Percentiles rank a stretch among this genome's conserved stretches.
Evolutionary conservation across 2,113 vertebrate species (phyloP).

Genomic region (Triplophysa rosa): DNA sequence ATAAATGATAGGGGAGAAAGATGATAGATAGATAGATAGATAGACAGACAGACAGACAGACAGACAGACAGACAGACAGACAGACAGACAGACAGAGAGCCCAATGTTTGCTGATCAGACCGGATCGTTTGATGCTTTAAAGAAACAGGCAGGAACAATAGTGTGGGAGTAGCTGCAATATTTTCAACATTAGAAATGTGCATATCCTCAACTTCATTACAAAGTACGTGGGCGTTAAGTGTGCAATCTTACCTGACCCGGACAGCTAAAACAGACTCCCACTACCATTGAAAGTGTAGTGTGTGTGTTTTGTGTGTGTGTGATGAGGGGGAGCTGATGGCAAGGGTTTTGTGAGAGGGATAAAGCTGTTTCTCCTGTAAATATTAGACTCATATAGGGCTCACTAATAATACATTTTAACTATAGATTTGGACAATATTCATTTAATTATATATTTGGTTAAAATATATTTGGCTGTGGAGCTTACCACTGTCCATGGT

Average conservation of each 20-base stretch:
- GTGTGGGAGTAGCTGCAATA: slow-evolving; percentile 5
- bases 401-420: not conserved
- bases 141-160: slow-evolving; percentile 21
- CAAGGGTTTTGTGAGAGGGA: not conserved
- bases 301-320: slow-evolving; percentile 10
- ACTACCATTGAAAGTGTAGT: not conserved
- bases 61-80: not conserved
- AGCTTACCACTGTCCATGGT: slow-evolving; percentile 3
- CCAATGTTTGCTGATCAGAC: not conserved
- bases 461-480: not conserved
- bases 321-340: not conserved
- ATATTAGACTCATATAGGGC: slow-evolving; percentile 6
- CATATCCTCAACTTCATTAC: slow-evolving; percentile 42
- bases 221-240: slow-evolving; percentile 25
- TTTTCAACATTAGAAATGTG: slow-evolving; percentile 36
- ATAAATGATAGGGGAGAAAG: not conserved
- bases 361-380: not conserved
- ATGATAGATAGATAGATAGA: not conserved
- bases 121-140: not conserved
- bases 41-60: not conserved
- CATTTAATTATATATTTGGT: too few relatives aligned
- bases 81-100: not conserved
- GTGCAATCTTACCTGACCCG: slow-evolving; percentile 34
- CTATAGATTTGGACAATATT: not conserved
- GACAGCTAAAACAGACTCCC: slow-evolving; percentile 28